Evolutionary conservation across 2,113 vertebrate genomes (phyloP).

Genomic region (Cyanocitta stelleri): DNA sequence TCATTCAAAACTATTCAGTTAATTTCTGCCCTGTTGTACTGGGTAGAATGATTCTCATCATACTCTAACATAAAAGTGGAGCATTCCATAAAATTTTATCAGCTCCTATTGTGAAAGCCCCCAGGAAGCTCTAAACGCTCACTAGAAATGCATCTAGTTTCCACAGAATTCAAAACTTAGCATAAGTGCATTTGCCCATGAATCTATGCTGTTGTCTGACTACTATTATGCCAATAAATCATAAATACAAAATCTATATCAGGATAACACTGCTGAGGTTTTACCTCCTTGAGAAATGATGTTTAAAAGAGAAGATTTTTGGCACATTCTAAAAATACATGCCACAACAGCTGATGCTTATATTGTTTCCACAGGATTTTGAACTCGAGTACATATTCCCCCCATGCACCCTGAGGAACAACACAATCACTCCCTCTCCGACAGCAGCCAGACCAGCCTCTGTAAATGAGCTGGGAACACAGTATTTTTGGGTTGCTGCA

Average conservation of each 20-base stretch:
- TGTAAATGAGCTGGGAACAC: background rate
- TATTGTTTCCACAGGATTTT: background rate
- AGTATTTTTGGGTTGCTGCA: background rate
- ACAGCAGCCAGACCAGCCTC: background rate
- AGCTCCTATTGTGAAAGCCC: slow-evolving; percentile 21
- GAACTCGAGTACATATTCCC: background rate
- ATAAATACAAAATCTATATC: background rate
- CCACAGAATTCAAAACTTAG: background rate
- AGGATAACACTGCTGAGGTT: background rate
- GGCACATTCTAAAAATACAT: background rate
- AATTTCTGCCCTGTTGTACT: slow-evolving; percentile 12
- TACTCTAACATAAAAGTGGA: slow-evolving; percentile 21
- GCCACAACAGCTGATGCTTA: background rate
- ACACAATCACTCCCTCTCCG: background rate
- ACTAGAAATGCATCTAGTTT: background rate
- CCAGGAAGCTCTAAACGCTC: slow-evolving; percentile 43
- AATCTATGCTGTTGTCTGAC: background rate
- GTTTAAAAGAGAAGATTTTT: background rate
- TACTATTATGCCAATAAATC: background rate
- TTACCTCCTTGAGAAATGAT: background rate
- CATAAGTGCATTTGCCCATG: background rate
- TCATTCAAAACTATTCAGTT: slow-evolving; percentile 37
- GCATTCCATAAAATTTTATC: slow-evolving; percentile 49
- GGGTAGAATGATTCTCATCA: background rate
- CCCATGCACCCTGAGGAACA: background rate